Conservation (phyloP, 2,888 invertebrate genomes). For the Pogonocherus hispidulus region DNA sequence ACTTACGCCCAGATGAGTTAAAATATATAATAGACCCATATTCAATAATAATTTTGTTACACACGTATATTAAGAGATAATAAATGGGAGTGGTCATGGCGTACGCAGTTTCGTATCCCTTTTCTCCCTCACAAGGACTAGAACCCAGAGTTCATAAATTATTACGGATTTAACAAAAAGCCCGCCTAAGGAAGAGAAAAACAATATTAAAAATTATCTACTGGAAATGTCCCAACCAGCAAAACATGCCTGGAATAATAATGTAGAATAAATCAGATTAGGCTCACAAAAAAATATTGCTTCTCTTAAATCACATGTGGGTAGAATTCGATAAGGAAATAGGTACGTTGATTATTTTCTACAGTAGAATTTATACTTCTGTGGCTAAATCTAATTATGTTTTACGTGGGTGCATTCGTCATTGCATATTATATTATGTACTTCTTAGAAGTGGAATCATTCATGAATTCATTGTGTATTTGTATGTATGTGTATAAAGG, state of each 20-base stretch:
- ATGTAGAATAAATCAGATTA: background rate
- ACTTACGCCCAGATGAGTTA: too few species aligned
- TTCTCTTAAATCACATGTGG: constrained; percentile 2
- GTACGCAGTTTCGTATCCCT: too few species aligned
- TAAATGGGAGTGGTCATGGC: too few species aligned
- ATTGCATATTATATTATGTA: too few species aligned
- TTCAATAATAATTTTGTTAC: too few species aligned
- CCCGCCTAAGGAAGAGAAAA: background rate
- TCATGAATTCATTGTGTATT: too few species aligned
- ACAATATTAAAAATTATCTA: background rate
- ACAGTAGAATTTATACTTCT: background rate
- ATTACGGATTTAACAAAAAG: background rate
- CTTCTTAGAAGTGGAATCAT: too few species aligned
- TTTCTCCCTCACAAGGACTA: background rate
- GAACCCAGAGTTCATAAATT: background rate
- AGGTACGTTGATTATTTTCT: background rate
- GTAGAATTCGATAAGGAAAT: background rate
- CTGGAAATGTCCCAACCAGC: background rate
- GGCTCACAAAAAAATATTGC: background rate
- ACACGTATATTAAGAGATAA: too few species aligned
- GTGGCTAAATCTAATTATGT: too few species aligned
- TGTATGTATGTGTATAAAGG: too few species aligned
- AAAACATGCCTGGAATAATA: constrained; percentile 4
- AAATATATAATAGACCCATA: too few species aligned
- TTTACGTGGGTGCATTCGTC: too few species aligned